Evolutionary conservation across 2,888 invertebrate genomes (phyloP), one percentile per base, ranked within the genome.

Genomic region (Erynnis tages): DNA sequence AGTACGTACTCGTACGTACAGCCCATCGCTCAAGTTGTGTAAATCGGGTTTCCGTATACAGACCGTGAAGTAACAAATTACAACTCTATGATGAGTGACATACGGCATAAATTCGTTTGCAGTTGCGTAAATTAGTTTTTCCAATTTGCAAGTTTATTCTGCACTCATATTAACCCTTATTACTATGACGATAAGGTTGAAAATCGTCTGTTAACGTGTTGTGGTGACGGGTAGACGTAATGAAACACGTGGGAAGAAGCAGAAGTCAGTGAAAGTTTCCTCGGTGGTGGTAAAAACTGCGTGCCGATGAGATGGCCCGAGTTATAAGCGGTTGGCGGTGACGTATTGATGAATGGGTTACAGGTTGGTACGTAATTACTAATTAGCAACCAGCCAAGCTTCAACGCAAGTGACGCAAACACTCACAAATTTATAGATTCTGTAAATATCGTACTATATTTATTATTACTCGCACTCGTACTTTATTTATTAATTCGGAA

Each of bases 181-280:
- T 11, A 6, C 0, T 1, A 30, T 1, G 2, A 1, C 0, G 2
- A 37, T 58, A 60, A 35, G 41, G 49, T 41, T 25, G 8, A 32
- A 11, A 53, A 41, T 55, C 2, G 14, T 49, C 5, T 19, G 25
- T 25, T 25, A 6, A 8, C 7, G 11, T 6, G 13, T 13, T 25
- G 5, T 5, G 8, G 14, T 3, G 14, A 27, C 34, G 25, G 16
- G 44, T 4, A 14, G 19, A 21, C 34, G 53, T 55, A 62, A 59
- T 62, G 53, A 60, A 63, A 61, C 63, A 66, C 63, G 62, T 67
- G 69, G 64, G 67, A 69, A 68, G 62, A 60, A 54, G 63, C 55
- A 59, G 54, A 56, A 60, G 55, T 54, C 35, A 66, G 71, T 70
- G 71, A 71, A 71, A 71, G 71, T 71, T 62, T 65, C 52, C 61